Evolutionary conservation across 2,113 vertebrate species (phyloP).

Genomic region (Tichodroma muraria): DNA sequence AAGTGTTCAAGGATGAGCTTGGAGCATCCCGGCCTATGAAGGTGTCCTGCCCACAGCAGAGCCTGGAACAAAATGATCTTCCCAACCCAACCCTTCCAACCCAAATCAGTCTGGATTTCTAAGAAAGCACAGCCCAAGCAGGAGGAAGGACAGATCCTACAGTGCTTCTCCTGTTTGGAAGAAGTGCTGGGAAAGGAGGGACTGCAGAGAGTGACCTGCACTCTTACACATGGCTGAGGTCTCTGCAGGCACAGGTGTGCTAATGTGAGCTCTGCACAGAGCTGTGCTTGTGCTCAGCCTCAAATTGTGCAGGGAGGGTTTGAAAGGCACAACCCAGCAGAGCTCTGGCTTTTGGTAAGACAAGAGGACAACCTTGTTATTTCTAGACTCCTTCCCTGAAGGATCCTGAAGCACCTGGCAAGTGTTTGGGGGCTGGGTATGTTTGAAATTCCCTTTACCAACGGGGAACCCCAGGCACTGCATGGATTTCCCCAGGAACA

Average conservation of each 20-base stretch:
- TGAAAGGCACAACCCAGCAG: neutral
- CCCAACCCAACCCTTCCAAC: neutral
- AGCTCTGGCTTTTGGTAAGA: neutral
- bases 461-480: neutral
- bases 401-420: neutral
- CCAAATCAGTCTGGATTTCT: neutral
- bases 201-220: neutral
- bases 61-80: neutral
- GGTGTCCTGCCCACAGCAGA: neutral
- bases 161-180: neutral
- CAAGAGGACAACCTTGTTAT: neutral
- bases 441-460: neutral
- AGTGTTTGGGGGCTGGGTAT: neutral
- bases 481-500: neutral
- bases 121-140: neutral
- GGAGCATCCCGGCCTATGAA: fast-evolving
- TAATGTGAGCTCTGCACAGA: neutral
- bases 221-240: neutral
- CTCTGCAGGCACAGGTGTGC: neutral
- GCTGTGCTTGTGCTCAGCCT: neutral
- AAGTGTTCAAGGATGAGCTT: neutral
- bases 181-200: neutral
- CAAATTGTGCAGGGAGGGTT: fast-evolving
- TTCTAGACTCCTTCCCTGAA: neutral
- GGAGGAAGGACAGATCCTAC: neutral